Base-by-base conservation (phyloP, 2,113 vertebrate genomes). In the Salvator merianae region DNA sequence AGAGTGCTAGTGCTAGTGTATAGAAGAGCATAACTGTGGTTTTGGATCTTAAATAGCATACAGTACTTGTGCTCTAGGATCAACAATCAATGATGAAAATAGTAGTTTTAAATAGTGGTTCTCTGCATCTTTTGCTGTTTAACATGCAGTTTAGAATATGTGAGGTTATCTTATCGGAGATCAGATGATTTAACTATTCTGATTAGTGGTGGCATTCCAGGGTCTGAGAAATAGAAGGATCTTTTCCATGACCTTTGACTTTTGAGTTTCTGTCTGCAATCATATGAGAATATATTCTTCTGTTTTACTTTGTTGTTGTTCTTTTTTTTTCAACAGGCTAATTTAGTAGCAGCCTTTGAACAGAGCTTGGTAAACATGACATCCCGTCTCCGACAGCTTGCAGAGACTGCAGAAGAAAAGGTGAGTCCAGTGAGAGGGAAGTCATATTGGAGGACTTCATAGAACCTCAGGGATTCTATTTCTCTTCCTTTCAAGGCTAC, bases 311-410 rank as follows among this genome's bases (percentile, higher is more conserved):
- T 55, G 2, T 13, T 40, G 24, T 83, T 75, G n/a, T 68, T 66
- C 40, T 66, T 65, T 65, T 30, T 0, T 40, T 70, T 79, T 79
- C 91, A 82, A 30, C 91, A 99, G 98, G 97, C 98, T 47, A 99
- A 99, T 78, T 95, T 99, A 69, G 98, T 99, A 81, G 98, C 98
- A 0, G 98, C 98, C 47, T 99, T 99, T 0, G 98, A 99, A 94
- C 98, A 99, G 95, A 99, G 98, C 91, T 94, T 99, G 90, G 91
- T 97, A 36, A 94, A 98, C 90, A 99, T 99, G 98, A 99, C 98
- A 0, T 95, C 97, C 47, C 97, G 98, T 71, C 95, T 99, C 55
- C 97, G 98, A 90, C 96, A 95, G 75, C 93, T 99, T 89, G 98
- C 98, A 0, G 90, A 98, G 62, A 98, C 96, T 0, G 98, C 98